Base-by-base conservation (phyloP, 2,113 vertebrate species). In the Etheostoma cragini region DNA sequence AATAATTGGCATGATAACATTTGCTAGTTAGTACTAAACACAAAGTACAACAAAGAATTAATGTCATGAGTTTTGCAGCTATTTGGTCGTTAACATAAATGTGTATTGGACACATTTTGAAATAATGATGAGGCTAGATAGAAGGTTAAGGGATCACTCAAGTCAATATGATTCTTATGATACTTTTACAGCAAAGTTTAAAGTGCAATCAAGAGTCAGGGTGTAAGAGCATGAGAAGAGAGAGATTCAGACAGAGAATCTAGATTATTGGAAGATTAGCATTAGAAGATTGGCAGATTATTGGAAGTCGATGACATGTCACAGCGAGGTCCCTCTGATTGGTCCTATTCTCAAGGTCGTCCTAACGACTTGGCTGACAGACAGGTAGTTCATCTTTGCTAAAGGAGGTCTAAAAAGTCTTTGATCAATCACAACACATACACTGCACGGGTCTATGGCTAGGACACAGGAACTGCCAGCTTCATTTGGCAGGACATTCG, bases 281-380 rank as follows among this genome's bases (percentile, higher is more conserved):
- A 4, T 30, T 30, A 30, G 30, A 30, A 30, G 30, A 30, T 30
- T 30, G 72, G 76, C 1, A 15, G 85, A 82, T 91, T 90, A 91
- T 86, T 72, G 86, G 66, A 89, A 88, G 77, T 85, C 80, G 49
- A 89, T 91, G 77, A 49, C 49, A 71, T 47, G 57, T 62, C 82
- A 72, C 80, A 71, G 82, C 3, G 15, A 66, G 78, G 50, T 33
- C 72, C 35, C 46, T 83, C 64, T 54, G 80, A 88, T 74, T 67
- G 81, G 74, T 38, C 57, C 49, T 1, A 38, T 66, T 73, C 64
- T 85, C 88, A 89, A 91, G 84, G 89, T 92, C 70, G 26, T 63
- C 54, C 53, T 67, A 60, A 58, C 46, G 7, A 81, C 71, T 82
- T 79, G 76, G 75, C 82, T 66, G 42, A 75, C 3, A 38, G 70